Base-by-base conservation (phyloP, 2,888 invertebrate species). In the Neoscelio sp. region DNA sequence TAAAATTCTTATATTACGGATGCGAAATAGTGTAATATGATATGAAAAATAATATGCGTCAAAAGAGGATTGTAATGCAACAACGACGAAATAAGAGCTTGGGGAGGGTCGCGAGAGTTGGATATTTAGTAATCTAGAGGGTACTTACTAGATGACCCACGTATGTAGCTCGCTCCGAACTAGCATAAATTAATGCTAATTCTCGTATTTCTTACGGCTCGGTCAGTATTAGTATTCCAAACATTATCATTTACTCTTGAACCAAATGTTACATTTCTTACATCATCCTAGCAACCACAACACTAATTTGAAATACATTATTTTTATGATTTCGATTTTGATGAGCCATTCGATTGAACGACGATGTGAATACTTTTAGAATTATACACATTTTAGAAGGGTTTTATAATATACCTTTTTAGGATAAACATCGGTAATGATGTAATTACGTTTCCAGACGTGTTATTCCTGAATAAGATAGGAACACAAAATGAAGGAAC, bases 131-230 rank as follows among this genome's bases (percentile, higher is more conserved):
- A 70, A 68, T 78, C 70, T 26, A 35, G 78, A 78, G 78, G 60
- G 74, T 78, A 70, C 64, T 78, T 78, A 78, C 62, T 70, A 78
- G 64, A 74, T 74, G 74, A 76, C 65, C 71, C 50, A 56, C 67
- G 62, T 68, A 78, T 73, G 67, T 64, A 52, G 68, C 48, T 44
- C 20, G 48, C 48, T 64, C 56, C 26, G 44, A 74, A 64, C 64
- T 56, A 48, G 73, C 78, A 78, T 73, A 73, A 78, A 78, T 73
- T 78, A 73, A 76, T 70, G 76, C 48, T 76, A 76, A 68, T 54
- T 70, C 76, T 62, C 76, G 46, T 62, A 68, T 56, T 68, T 76
- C 76, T 68, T 68, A 75, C 52, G 28, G 38, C 60, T 54, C 20
- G 75, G 28, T 68, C 54, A 46, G 67, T 46, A 62, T 70, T 68